Conservation (phyloP, 2,888 invertebrate genomes). For the Sarcophaga carnaria region DNA sequence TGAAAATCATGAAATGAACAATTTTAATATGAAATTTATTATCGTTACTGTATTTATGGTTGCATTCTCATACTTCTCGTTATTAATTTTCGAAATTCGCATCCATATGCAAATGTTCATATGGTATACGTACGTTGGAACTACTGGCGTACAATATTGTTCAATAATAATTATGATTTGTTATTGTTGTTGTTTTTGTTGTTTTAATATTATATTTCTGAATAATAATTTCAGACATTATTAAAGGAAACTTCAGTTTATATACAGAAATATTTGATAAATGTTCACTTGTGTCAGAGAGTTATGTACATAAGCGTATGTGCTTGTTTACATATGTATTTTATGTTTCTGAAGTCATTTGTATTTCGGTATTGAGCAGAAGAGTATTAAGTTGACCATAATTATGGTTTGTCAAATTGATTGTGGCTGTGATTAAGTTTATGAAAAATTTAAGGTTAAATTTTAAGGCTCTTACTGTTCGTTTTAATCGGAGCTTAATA, state of each 20-base stretch:
- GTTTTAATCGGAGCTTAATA: too few species aligned
- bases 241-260: constrained; percentile 11
- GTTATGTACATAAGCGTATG: background rate
- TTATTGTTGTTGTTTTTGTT: too few species aligned
- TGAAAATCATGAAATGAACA: constrained; percentile 18
- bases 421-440: background rate
- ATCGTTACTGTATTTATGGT: background rate
- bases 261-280: background rate
- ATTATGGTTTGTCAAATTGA: constrained; percentile 11
- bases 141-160: background rate
- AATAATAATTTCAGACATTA: constrained; percentile 15
- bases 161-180: background rate
- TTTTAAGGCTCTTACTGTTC: too few species aligned
- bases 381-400: constrained; percentile 4
- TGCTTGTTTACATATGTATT: background rate
- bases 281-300: background rate
- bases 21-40: background rate
- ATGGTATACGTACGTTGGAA: background rate
- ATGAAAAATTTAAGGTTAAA: background rate
- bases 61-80: constrained; percentile 12
- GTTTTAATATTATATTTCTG: background rate
- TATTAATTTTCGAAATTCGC: background rate
- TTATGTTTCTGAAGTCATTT: background rate
- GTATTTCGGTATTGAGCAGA: background rate
- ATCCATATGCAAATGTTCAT: background rate